A percentile compares a stretch with the other conserved stretches of the same genome.
These are phyloP conservation scores for Aleadryas rufinucha DNA, from an alignment of 2,113 vertebrate genomes.

Conservation along the genomic window DNA sequence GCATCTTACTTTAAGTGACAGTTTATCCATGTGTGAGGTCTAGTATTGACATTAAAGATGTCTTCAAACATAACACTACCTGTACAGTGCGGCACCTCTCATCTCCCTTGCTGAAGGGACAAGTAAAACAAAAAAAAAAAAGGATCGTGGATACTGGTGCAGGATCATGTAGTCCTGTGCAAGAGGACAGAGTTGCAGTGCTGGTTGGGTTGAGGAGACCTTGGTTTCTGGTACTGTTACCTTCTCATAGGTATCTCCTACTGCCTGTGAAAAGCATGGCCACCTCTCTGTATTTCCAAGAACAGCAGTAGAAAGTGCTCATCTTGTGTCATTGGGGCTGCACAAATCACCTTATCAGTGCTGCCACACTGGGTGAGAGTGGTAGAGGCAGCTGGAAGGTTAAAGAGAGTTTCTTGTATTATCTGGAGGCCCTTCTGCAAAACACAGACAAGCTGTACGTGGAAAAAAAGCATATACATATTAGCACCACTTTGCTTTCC, in stretches of 20 bases:
- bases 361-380: background rate
- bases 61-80: background rate
- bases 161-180: background rate
- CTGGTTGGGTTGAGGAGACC: background rate
- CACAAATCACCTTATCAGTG: background rate
- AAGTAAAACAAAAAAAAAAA: background rate
- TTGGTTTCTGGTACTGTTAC: background rate
- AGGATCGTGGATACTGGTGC: background rate
- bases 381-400: background rate
- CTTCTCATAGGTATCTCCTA: background rate
- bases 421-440: background rate
- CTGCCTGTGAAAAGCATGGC: background rate
- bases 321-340: background rate
- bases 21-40: fast-evolving
- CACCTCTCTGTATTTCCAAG: background rate
- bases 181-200: background rate
- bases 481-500: background rate
- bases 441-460: background rate
- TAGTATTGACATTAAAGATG: background rate
- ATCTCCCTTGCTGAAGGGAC: background rate
- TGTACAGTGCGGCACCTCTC: background rate
- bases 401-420: background rate
- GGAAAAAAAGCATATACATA: fast-evolving
- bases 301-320: background rate
- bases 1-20: background rate